phyloP scores from a whole-genome alignment of 2,113 vertebrate genomes.

The Hippoglossus stenolepis region DNA sequence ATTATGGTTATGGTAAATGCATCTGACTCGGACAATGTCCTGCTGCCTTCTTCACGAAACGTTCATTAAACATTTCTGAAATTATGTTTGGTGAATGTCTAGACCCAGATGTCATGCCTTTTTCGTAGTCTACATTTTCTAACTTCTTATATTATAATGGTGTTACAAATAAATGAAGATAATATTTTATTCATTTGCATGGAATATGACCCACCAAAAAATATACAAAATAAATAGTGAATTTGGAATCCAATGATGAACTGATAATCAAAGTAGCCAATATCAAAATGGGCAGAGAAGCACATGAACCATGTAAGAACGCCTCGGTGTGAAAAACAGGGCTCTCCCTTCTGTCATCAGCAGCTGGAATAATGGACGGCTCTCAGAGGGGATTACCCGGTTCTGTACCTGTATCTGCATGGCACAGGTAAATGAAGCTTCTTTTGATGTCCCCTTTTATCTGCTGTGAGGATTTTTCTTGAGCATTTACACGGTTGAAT shows the following conservation, averaged over 20 bases:
- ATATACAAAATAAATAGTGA: background rate
- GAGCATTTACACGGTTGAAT: constrained; percentile 3
- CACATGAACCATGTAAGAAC: background rate
- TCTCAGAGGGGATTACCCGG: background rate
- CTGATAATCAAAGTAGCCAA: background rate
- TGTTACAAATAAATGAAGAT: no score
- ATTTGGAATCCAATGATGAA: background rate
- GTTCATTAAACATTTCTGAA: no score
- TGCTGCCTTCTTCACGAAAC: no score
- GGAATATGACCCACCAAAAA: background rate
- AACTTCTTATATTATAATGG: no score
- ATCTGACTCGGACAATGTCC: no score
- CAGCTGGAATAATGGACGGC: background rate
- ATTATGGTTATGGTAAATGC: no score
- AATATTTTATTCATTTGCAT: background rate
- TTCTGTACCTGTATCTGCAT: background rate
- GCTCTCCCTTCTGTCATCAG: background rate
- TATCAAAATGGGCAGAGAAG: background rate
- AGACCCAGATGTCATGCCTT: no score
- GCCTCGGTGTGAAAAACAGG: background rate
- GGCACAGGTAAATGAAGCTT: constrained; percentile 14
- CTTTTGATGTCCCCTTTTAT: constrained; percentile 43
- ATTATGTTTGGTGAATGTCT: no score
- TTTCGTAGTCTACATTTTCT: no score
- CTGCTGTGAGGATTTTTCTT: constrained; percentile 19